Evolutionary conservation across 2,797 vertebrate genomes (phyloP).

Genomic region (Chanos chanos): DNA sequence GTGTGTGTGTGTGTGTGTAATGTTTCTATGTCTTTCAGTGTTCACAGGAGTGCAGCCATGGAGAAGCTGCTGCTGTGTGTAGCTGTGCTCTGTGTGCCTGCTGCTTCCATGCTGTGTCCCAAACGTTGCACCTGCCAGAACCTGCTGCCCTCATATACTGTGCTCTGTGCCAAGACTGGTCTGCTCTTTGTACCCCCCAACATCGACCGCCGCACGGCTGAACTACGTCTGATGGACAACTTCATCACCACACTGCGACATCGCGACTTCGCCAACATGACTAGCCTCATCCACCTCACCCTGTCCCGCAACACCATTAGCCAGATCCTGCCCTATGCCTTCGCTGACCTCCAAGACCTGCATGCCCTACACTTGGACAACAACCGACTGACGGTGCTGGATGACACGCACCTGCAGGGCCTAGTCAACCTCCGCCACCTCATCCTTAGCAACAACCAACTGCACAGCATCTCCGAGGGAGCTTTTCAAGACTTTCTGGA

Average conservation of each 20-base stretch:
- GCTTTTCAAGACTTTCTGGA: conserved; percentile 83
- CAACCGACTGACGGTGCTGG: conserved; percentile 82
- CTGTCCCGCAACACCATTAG: conserved; percentile 90
- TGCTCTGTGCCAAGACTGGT: conserved; percentile 87
- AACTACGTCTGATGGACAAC: conserved; percentile 88
- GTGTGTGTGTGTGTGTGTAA: no score
- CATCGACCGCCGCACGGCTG: conserved; percentile 85
- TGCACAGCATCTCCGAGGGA: conserved; percentile 75
- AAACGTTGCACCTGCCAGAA: conserved; percentile 91
- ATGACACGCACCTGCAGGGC: conserved; percentile 83
- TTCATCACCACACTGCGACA: conserved; percentile 86
- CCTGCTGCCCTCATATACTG: conserved; percentile 83
- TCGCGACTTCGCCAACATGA: conserved; percentile 90
- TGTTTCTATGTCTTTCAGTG: conserved; percentile 21
- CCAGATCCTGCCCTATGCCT: conserved; percentile 80
- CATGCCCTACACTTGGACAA: conserved; percentile 85
- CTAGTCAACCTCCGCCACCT: conserved; percentile 83
- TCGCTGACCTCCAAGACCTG: conserved; percentile 83
- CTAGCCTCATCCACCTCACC: conserved; percentile 86
- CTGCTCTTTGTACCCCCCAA: conserved; percentile 86
- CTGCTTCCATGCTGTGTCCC: conserved; percentile 78
- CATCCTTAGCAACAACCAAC: conserved; percentile 85
- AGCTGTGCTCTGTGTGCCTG: conserved; percentile 45
- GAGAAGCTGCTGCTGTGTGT: conserved; percentile 52
- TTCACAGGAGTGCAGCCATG: conserved; percentile 52